Percentiles rank a stretch among this genome's conserved stretches.
Evolutionary conservation across 2,797 vertebrate species (phyloP).

Genomic region (Halcyon chelicuti): DNA sequence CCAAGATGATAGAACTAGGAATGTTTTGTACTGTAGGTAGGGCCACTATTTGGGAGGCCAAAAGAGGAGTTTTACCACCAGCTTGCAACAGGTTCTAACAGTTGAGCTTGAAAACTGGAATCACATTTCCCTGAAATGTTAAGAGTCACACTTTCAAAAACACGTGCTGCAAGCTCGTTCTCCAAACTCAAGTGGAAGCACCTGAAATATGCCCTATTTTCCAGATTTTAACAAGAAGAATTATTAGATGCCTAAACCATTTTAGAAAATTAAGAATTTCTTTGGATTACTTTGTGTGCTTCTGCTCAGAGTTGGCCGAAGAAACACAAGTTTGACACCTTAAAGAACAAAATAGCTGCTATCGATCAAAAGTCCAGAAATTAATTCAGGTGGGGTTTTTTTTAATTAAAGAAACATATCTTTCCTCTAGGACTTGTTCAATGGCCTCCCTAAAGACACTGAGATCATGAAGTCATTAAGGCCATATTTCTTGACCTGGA

Average conservation of each 20-base stretch:
- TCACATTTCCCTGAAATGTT: constrained; percentile 2
- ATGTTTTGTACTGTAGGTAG: constrained; percentile 76
- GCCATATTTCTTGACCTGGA: constrained; percentile 39
- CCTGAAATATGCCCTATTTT: not conserved
- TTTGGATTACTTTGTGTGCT: not conserved
- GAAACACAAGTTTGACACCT: not conserved
- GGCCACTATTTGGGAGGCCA: constrained; percentile 79
- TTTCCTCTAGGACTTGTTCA: not conserved
- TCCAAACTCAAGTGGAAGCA: not conserved
- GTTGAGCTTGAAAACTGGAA: constrained; percentile 27
- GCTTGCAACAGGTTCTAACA: constrained; percentile 73
- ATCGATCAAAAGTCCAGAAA: not conserved
- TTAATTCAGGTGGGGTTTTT: not conserved
- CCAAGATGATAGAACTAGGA: constrained; percentile 79
- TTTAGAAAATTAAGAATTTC: not conserved
- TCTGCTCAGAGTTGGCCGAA: not conserved
- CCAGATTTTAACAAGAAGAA: not conserved
- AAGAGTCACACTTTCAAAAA: constrained; percentile 2
- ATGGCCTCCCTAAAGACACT: constrained; percentile 25
- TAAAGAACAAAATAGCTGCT: not conserved
- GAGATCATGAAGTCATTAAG: constrained; percentile 45
- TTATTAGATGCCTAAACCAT: not conserved
- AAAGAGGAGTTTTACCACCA: constrained; percentile 76
- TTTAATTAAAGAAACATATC: not conserved
- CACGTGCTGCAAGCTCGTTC: not conserved